Percentiles rank a stretch among this genome's conserved stretches.
phyloP scores from a whole-genome alignment of 92 coral and sea anemone genomes.

The Heteractis magnifica region DNA sequence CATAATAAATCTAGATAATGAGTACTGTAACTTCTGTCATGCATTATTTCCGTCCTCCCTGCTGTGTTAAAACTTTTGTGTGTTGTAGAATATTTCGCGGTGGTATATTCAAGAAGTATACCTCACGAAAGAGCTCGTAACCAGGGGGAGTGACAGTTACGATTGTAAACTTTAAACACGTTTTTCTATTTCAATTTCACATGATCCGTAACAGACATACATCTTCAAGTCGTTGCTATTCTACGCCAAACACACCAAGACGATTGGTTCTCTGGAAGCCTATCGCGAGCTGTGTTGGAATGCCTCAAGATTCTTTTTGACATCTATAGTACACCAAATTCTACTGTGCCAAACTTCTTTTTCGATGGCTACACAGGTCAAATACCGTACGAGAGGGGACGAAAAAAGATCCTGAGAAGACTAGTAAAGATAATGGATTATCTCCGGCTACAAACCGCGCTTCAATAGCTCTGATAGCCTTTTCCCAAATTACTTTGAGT shows the following conservation, averaged over 20 bases:
- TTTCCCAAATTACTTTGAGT: too few species aligned
- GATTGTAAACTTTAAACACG: too few species aligned
- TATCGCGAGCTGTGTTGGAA: conserved; percentile 8
- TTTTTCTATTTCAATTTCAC: not conserved
- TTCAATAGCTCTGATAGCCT: not conserved
- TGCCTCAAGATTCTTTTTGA: conserved; percentile 15
- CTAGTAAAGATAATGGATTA: conserved; percentile 4
- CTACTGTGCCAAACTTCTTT: conserved; percentile 12
- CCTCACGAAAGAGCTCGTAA: too few species aligned
- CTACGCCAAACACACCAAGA: conserved; percentile 13
- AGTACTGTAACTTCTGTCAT: too few species aligned
- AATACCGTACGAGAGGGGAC: conserved; percentile 5
- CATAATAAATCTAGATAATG: too few species aligned
- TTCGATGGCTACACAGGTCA: conserved; percentile 21
- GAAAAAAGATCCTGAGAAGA: conserved; percentile 10
- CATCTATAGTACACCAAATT: conserved; percentile 6
- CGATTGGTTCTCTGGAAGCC: conserved; percentile 1
- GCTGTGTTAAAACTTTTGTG: too few species aligned
- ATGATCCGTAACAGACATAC: conserved; percentile 9
- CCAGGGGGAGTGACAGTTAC: too few species aligned
- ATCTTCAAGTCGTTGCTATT: conserved; percentile 15
- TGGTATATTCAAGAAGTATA: too few species aligned
- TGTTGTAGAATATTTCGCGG: too few species aligned
- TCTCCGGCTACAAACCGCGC: not conserved
- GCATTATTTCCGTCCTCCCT: too few species aligned